phyloP scores from a whole-genome alignment of 2,113 vertebrate genomes.

The Synchiropus splendidus region DNA sequence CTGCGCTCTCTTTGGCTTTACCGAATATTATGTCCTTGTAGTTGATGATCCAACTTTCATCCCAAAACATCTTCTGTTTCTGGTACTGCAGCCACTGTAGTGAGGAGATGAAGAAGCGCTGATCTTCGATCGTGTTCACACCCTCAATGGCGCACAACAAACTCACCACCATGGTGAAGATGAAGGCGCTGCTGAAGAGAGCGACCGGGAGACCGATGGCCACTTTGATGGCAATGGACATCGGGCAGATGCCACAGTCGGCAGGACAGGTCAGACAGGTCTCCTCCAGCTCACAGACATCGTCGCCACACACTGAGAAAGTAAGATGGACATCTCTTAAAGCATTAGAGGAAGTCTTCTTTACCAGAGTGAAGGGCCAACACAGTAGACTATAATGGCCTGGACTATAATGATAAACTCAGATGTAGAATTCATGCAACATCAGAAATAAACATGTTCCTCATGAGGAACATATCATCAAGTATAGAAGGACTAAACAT shows the following conservation, averaged over 20 bases:
- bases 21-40: constrained; percentile 67
- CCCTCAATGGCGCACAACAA: not conserved
- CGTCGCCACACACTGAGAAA: constrained; percentile 64
- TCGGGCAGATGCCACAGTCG: constrained; percentile 68
- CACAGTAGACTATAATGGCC: too few species aligned
- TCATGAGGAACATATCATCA: too few species aligned
- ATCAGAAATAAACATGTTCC: too few species aligned
- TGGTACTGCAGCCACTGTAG: constrained; percentile 71
- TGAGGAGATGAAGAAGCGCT: constrained; percentile 2
- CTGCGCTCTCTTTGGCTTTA: constrained; percentile 14
- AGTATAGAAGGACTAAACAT: too few species aligned
- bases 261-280: constrained; percentile 66
- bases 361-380: too few species aligned
- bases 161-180: constrained; percentile 66
- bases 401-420: too few species aligned
- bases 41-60: constrained; percentile 73
- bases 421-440: too few species aligned
- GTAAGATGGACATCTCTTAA: not conserved
- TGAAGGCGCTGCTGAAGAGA: constrained; percentile 65
- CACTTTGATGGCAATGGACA: constrained; percentile 61
- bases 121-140: constrained; percentile 7
- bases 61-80: constrained; percentile 74
- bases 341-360: too few species aligned
- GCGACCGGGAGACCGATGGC: constrained; percentile 63
- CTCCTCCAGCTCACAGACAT: constrained; percentile 59